Base-by-base conservation (phyloP, 2,113 vertebrate genomes). In the Xyrauchen texanus region DNA sequence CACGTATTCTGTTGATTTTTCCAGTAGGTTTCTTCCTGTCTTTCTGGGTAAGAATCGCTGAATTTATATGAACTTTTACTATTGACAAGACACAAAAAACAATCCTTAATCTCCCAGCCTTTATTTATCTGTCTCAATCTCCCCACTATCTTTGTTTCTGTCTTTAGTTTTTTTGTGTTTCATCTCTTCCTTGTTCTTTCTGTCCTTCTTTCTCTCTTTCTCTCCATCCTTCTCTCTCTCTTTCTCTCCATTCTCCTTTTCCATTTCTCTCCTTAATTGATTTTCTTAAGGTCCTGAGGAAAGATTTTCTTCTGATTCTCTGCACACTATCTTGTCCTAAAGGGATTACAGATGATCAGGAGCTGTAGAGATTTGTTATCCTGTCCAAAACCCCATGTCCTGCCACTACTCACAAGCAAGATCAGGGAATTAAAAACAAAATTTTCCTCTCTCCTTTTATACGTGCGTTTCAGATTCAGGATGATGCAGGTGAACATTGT, bases 401-500 rank as follows among this genome's bases (percentile, higher is more conserved):
- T 78, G 57, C 55, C 78, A 16, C 55, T 51, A 51, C 11, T 52
- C 49, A 64, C 44, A 21, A 76, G 49, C 61, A 65, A 65, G 47
- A 76, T 42, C 61, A 5, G 47, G 34, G 21, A 21, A 65, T 76
- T 76, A 53, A 76, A 65, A 55, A 44, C 12, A 13, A 11, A 11
- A 65, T 53, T 76, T 64, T 13, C 42, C 4, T 65, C 47, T 42
- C 46, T 8, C 34, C 21, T 8, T 52, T 10, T 47, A 42, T 34
- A 61, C 49, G 49, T 45, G 66, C 6, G 52, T 58, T 57, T 15
- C 83, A 99, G 97, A 90, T 99, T 99, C 88, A 92, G 96, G n/a
- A 94, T 99, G 93, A 87, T 84, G 15, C 97, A 99, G 88, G 93
- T 92, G 86, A 99, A 99, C 55, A 91, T 99, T 1, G 95, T 96